A percentile compares a stretch with the other conserved stretches of the same genome.
phyloP scores from a whole-genome alignment of 2,113 vertebrate species.

The Crotalus tigris region DNA sequence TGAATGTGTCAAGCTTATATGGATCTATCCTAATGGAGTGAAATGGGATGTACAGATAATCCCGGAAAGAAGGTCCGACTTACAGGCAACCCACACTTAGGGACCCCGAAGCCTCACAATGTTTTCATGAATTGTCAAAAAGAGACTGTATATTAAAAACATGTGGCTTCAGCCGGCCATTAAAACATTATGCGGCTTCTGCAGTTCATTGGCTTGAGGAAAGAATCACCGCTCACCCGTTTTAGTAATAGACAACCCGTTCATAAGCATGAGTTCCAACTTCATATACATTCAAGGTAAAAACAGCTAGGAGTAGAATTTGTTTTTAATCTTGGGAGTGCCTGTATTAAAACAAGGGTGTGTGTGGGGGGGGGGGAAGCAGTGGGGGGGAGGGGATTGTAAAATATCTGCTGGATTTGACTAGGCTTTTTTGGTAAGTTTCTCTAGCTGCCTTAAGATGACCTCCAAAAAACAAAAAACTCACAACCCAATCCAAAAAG shows the following conservation, averaged over 20 bases:
- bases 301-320: not conserved
- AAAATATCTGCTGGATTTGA: not conserved
- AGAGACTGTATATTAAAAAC: not conserved
- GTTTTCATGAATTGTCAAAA: not conserved
- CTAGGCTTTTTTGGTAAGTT: not conserved
- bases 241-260: too few species aligned
- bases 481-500: not conserved
- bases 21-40: not conserved
- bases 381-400: not conserved
- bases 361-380: not conserved
- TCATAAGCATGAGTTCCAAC: not conserved
- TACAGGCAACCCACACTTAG: not conserved
- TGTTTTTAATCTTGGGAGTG: not conserved
- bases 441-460: not conserved
- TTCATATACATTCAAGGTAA: not conserved
- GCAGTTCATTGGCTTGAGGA: not conserved
- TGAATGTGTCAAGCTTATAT: not conserved
- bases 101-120: not conserved
- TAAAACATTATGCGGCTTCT: not conserved
- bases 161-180: rapidly evolving
- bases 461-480: not conserved
- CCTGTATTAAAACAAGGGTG: not conserved
- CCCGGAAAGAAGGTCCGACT: not conserved
- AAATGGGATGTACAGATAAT: not conserved
- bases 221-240: too few species aligned